Conservation (phyloP, 2,888 invertebrate genomes). For the Lasioglossum lativentre region DNA sequence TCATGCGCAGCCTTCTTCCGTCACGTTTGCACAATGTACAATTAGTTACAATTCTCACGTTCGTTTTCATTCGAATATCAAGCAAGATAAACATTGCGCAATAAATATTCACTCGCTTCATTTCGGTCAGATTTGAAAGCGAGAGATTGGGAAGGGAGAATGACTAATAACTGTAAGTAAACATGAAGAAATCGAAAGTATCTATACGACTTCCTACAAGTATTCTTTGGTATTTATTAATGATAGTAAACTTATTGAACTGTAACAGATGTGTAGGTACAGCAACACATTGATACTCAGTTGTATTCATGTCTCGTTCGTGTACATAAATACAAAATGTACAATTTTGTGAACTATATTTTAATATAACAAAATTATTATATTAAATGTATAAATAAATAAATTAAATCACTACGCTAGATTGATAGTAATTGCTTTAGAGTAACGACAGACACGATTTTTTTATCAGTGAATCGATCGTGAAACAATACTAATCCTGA, state of each 20-base stretch:
- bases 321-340: no score
- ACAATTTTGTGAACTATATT: no score
- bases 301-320: no score
- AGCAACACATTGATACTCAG: no score
- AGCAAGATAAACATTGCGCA: constrained; percentile 11
- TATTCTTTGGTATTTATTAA: not conserved
- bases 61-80: constrained; percentile 43
- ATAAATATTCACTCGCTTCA: not conserved
- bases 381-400: no score
- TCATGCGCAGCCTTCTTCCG: constrained; percentile 54
- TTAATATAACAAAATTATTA: no score
- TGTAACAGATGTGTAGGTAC: not conserved
- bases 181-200: not conserved
- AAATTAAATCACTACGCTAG: no score
- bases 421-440: no score
- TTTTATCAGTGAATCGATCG: no score
- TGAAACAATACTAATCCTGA: no score
- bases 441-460: no score
- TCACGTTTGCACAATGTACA: constrained; percentile 49
- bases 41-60: constrained; percentile 50
- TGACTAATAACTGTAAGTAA: not conserved
- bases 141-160: not conserved
- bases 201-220: not conserved
- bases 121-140: not conserved
- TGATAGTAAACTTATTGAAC: not conserved